These are phyloP conservation scores for Eupeodes luniger DNA, from an alignment of 2,888 invertebrate species.

Conservation along the genomic window DNA sequence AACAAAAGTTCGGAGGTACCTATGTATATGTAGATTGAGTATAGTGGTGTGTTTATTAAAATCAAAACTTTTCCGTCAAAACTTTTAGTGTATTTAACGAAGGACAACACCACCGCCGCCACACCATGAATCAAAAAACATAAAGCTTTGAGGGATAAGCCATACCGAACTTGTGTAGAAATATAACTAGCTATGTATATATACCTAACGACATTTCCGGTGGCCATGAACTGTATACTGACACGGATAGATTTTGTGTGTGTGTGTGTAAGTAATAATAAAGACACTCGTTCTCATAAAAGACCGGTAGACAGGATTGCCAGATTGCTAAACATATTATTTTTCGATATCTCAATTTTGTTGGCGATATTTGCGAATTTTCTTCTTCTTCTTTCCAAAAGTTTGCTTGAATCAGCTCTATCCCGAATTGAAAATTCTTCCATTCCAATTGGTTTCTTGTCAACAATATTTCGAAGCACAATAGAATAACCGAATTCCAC, in stretches of 20 bases:
- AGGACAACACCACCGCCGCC: background rate
- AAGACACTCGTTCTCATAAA: background rate
- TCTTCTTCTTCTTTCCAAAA: no score
- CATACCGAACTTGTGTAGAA: background rate
- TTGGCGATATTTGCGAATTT: no score
- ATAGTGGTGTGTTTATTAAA: background rate
- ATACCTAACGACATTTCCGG: background rate
- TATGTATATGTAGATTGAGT: background rate
- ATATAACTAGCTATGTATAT: background rate
- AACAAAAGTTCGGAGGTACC: background rate
- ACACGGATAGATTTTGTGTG: no score
- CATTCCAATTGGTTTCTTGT: no score
- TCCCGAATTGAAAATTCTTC: no score
- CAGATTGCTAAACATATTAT: no score
- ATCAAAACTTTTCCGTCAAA: conserved; percentile 12
- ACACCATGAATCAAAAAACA: no score
- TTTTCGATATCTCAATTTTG: no score
- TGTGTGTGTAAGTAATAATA: no score
- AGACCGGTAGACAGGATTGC: background rate
- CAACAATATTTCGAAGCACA: no score
- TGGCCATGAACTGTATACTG: background rate
- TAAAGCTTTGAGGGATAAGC: background rate
- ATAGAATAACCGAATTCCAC: no score
- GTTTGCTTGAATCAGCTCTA: no score
- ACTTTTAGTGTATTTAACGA: background rate